Conservation (phyloP, 2,888 invertebrate genomes). For the Parnassius orleans region DNA sequence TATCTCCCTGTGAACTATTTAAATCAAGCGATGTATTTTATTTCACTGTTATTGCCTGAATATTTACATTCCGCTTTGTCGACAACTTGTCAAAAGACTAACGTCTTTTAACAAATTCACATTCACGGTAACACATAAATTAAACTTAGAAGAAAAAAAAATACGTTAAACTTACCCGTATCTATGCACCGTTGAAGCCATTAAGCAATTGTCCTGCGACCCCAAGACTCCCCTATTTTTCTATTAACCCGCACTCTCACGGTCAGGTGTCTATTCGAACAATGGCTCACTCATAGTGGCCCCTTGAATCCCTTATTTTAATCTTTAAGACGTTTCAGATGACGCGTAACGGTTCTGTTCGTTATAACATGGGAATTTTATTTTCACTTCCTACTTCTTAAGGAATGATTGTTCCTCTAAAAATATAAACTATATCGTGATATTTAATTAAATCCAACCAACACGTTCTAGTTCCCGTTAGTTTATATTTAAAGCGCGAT, state of each 20-base stretch:
- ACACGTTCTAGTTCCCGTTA: no score
- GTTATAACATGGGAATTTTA: constrained; percentile 14
- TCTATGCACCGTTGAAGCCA: constrained; percentile 50
- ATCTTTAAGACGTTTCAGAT: constrained; percentile 46
- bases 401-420: no score
- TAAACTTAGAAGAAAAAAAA: constrained; percentile 17
- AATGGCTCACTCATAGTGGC: constrained; percentile 31
- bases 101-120: constrained; percentile 5
- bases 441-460: no score
- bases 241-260: constrained; percentile 50
- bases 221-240: constrained; percentile 32
- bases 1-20: neutral
- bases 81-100: constrained; percentile 2
- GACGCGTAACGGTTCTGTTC: constrained; percentile 50
- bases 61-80: neutral
- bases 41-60: neutral
- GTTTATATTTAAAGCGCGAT: no score
- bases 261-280: constrained; percentile 60
- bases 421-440: no score
- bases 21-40: no score
- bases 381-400: constrained; percentile 12
- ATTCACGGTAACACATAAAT: constrained; percentile 12
- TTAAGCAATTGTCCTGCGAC: constrained; percentile 41
- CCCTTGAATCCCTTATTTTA: constrained; percentile 34
- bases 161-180: constrained; percentile 34